phyloP scores from a whole-genome alignment of 2,888 invertebrate genomes.

The Sceliomorpha sp. region DNA sequence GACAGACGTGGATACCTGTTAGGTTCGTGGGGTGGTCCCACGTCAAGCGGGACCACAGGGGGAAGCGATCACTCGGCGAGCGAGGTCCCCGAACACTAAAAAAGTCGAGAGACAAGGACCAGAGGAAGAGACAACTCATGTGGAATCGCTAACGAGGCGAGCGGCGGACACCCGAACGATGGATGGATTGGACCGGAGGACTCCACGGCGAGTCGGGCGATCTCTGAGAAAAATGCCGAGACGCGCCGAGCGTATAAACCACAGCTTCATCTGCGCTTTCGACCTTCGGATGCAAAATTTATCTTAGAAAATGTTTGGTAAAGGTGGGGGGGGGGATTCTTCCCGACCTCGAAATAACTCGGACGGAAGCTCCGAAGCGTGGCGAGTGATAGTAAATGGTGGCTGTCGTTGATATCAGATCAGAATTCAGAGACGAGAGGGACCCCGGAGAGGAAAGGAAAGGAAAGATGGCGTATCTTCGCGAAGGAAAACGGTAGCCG shows the following conservation, averaged over 20 bases:
- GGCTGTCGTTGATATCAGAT: constrained; percentile 69
- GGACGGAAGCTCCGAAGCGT: constrained; percentile 55
- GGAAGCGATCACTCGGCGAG: constrained; percentile 42
- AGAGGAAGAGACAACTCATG: constrained; percentile 72
- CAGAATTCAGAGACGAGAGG: constrained; percentile 57
- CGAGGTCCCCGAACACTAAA: constrained; percentile 58
- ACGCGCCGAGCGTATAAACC: not conserved
- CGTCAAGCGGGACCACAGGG: constrained; percentile 64
- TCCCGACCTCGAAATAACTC: constrained; percentile 67
- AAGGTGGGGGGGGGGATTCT: no score
- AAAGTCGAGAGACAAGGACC: constrained; percentile 59
- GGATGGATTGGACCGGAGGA: constrained; percentile 65
- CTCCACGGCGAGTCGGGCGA: constrained; percentile 37
- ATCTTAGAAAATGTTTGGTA: no score
- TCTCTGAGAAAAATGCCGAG: constrained; percentile 59
- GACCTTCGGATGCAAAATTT: no score
- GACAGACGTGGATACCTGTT: constrained; percentile 76
- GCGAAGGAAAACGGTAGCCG: constrained; percentile 66
- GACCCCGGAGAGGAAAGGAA: constrained; percentile 52
- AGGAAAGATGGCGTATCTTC: constrained; percentile 69
- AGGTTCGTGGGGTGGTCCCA: constrained; percentile 75
- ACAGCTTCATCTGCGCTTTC: no score
- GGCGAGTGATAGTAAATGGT: constrained; percentile 65
- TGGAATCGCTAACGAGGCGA: constrained; percentile 75
- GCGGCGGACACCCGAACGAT: constrained; percentile 73